Percentiles rank a stretch among this genome's conserved stretches.
These are phyloP conservation scores for Poicephalus meyeri DNA, from an alignment of 2,113 vertebrate species.

Conservation along the genomic window DNA sequence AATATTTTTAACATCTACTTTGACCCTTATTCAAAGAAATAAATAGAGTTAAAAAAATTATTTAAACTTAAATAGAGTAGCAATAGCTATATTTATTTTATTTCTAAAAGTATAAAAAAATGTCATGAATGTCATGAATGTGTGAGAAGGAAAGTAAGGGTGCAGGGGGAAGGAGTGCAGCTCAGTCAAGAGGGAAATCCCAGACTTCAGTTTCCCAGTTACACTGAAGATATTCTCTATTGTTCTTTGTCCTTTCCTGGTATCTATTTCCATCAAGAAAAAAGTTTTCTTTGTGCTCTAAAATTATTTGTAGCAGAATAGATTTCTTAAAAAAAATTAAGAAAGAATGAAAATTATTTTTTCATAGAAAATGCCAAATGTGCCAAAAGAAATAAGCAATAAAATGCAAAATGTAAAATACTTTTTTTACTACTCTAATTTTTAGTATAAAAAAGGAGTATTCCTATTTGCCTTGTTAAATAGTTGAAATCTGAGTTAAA, in stretches of 20 bases:
- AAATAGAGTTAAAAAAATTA: too few relatives aligned
- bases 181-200: background rate
- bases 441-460: background rate
- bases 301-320: background rate
- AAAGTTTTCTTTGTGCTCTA: background rate
- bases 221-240: background rate
- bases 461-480: background rate
- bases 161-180: rapidly evolving
- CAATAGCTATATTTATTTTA: background rate
- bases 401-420: background rate
- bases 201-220: background rate
- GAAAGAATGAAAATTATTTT: background rate
- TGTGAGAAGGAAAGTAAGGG: background rate
- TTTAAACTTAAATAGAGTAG: background rate
- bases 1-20: background rate
- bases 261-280: background rate
- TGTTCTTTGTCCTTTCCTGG: background rate
- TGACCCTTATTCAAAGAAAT: background rate
- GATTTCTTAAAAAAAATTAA: background rate
- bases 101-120: background rate
- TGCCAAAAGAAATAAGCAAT: background rate
- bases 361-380: background rate
- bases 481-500: background rate
- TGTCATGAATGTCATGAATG: rapidly evolving
- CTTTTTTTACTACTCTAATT: background rate